These are phyloP conservation scores for Neolamprologus cancellatus DNA, from an alignment of 2,113 vertebrate species.

Conservation along the genomic window DNA sequence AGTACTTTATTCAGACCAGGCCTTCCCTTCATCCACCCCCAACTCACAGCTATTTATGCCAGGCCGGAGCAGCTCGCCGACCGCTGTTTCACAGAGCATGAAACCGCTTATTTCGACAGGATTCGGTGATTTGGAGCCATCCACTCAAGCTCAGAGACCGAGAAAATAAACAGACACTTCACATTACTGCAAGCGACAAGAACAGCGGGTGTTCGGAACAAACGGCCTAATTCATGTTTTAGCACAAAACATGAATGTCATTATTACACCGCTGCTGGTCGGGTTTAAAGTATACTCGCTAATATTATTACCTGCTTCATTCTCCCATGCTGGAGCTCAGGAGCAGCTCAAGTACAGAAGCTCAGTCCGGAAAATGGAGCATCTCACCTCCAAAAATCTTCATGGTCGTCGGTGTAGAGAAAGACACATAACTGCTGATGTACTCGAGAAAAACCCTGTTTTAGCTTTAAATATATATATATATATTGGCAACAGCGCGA, in stretches of 20 bases:
- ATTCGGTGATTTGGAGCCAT: neutral
- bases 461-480: neutral
- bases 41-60: neutral
- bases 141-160: neutral
- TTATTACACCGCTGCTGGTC: neutral
- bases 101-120: neutral
- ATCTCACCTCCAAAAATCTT: neutral
- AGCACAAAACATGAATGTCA: neutral
- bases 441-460: too few relatives aligned
- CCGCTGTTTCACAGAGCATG: neutral
- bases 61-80: neutral
- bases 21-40: neutral
- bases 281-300: neutral
- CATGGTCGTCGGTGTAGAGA: neutral
- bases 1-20: neutral
- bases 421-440: neutral
- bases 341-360: neutral
- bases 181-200: neutral
- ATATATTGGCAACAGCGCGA: neutral
- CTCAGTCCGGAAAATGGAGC: neutral
- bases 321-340: neutral
- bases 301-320: constrained; percentile 19
- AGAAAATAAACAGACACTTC: neutral
- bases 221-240: neutral
- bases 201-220: neutral